Evolutionary conservation across 2,113 vertebrate genomes (phyloP), one percentile per base, ranked within the genome.

Genomic region (Hippocampus guttulatus): DNA sequence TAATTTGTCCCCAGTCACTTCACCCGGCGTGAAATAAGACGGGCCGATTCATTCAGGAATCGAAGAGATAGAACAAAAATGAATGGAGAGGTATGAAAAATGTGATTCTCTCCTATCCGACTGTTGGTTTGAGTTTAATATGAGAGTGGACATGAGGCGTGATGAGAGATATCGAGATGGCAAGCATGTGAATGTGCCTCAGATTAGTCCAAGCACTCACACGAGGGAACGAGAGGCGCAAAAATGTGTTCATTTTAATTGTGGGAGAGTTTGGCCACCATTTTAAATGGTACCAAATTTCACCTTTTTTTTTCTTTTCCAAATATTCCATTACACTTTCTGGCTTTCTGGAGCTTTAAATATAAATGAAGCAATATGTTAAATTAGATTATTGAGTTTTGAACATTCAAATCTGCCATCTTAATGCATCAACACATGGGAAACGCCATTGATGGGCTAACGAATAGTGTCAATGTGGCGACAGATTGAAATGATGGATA

Each of bases 271-370:
- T 79, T 75, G 8, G 15, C 77, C 77, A 78, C 14, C 57, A 83
- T 75, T 78, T 80, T 60, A 85, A 79, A 85, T 80, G 62, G 33
- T 73, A 60, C 63, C 73, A n/a, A 16, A 43, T 45, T 67, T 0
- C 7, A 75, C 60, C 54, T 30, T 18, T 21, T 41, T 61, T 82
- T 73, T 69, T 49, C 8, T 77, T 58, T 65, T 51, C 1, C 1
- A 65, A 68, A 72, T 67, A 71, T 54, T 82, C 21, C 8, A 55
- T 55, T 55, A 27, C 12, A 47, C n/a, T 47, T 3, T 65, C 47
- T 1, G 33, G 38, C 38, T 38, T 63, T 14, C 8, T 41, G 11
- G 21, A 23, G 25, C 25, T 12, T 45, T 1, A 43, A 64, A 64
- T 43, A 40, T 2, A 64, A 64, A 64, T 64, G 40, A 64, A 43